These are phyloP conservation scores for Emydoidea blandingii DNA, from an alignment of 2,797 vertebrate species.

Conservation along the genomic window DNA sequence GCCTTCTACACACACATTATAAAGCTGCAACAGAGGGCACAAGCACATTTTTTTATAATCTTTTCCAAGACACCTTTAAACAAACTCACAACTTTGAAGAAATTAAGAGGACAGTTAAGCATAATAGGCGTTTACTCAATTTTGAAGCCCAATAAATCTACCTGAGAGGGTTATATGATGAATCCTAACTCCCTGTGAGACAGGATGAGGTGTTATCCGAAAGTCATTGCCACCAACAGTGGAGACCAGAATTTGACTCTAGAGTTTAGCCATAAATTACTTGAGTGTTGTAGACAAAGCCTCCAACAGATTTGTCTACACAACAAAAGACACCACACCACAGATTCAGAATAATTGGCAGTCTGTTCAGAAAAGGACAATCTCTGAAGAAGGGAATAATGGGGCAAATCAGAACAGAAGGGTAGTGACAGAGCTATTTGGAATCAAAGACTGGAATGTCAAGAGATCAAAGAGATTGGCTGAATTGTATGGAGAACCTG, in stretches of 20 bases:
- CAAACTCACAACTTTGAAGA: conserved; percentile 14
- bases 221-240: background rate
- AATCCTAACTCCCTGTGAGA: background rate
- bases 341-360: background rate
- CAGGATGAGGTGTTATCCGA: background rate
- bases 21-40: background rate
- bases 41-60: background rate
- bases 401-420: background rate
- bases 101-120: background rate
- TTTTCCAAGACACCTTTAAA: background rate
- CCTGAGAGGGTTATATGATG: background rate
- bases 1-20: background rate
- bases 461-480: background rate
- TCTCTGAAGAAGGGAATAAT: background rate
- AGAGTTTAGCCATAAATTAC: background rate
- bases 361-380: background rate
- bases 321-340: background rate
- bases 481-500: rapidly evolving
- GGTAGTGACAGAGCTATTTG: background rate
- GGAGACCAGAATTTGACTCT: background rate
- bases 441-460: background rate
- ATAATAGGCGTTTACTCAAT: background rate
- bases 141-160: background rate
- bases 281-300: background rate
- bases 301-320: background rate